These are phyloP conservation scores for Corvus moneduloides DNA, from an alignment of 2,113 vertebrate species.

Conservation along the genomic window DNA sequence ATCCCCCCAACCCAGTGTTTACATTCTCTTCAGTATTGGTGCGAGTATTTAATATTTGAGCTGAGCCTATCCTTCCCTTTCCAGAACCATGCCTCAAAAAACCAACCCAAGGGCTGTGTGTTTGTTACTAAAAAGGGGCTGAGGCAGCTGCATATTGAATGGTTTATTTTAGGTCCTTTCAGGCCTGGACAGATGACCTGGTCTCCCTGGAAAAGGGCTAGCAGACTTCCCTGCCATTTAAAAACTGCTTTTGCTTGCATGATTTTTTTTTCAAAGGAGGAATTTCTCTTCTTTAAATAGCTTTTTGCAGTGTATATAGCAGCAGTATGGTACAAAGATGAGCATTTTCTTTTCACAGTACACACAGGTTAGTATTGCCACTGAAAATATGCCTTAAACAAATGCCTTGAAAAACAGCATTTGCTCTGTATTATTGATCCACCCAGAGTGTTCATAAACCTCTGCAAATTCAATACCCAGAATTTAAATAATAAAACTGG, in stretches of 20 bases:
- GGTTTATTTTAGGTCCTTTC: slow-evolving; percentile 44
- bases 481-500: slow-evolving; percentile 19
- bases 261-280: neutral
- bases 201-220: neutral
- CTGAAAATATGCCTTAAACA: slow-evolving; percentile 35
- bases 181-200: slow-evolving; percentile 21
- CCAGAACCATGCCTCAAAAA: neutral
- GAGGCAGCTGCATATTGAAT: slow-evolving; percentile 14
- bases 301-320: slow-evolving; percentile 40
- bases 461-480: neutral
- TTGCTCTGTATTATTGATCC: neutral
- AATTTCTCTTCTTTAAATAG: slow-evolving; percentile 29
- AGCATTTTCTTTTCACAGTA: slow-evolving; percentile 26
- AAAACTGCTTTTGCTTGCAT: neutral
- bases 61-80: neutral
- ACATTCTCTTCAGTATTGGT: neutral
- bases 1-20: neutral
- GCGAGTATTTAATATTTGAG: neutral
- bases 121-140: neutral
- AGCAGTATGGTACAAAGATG: slow-evolving; percentile 41
- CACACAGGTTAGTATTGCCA: slow-evolving; percentile 49
- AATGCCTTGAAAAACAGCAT: slow-evolving; percentile 4
- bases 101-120: neutral
- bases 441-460: neutral
- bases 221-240: slow-evolving; percentile 1